Evolutionary conservation across 2,113 vertebrate genomes (phyloP).

Genomic region (Cheilinus undulatus): DNA sequence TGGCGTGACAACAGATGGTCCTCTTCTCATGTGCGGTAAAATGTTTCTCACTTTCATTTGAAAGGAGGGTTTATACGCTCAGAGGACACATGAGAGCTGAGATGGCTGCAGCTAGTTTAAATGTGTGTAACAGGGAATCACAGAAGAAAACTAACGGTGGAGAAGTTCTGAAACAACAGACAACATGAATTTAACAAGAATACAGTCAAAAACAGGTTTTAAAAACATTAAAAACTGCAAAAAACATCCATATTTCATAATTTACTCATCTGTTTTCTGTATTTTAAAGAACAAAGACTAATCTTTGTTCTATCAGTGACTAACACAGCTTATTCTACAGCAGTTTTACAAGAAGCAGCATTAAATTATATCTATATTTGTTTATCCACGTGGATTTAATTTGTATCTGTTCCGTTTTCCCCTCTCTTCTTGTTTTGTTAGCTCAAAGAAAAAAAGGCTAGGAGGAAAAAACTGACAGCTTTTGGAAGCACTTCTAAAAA

Average conservation of each 20-base stretch:
- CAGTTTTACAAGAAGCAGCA: neutral
- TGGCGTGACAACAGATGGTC: neutral
- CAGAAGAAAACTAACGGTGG: too few relatives aligned
- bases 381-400: neutral
- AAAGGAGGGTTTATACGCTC: neutral
- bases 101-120: neutral
- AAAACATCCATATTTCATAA: too few relatives aligned
- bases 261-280: too few relatives aligned
- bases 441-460: slow-evolving; percentile 1
- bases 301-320: too few relatives aligned
- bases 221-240: too few relatives aligned
- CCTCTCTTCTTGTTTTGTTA: neutral
- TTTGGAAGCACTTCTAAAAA: neutral
- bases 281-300: too few relatives aligned
- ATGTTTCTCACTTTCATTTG: neutral
- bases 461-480: neutral
- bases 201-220: too few relatives aligned
- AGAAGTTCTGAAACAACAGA: too few relatives aligned
- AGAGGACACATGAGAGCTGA: neutral
- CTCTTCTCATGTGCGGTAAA: neutral
- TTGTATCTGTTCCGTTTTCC: neutral
- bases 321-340: neutral
- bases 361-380: neutral
- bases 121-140: too few relatives aligned
- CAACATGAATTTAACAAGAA: too few relatives aligned